phyloP scores from a whole-genome alignment of 2,888 invertebrate genomes.

The Branchipolynoe longqiensis region DNA sequence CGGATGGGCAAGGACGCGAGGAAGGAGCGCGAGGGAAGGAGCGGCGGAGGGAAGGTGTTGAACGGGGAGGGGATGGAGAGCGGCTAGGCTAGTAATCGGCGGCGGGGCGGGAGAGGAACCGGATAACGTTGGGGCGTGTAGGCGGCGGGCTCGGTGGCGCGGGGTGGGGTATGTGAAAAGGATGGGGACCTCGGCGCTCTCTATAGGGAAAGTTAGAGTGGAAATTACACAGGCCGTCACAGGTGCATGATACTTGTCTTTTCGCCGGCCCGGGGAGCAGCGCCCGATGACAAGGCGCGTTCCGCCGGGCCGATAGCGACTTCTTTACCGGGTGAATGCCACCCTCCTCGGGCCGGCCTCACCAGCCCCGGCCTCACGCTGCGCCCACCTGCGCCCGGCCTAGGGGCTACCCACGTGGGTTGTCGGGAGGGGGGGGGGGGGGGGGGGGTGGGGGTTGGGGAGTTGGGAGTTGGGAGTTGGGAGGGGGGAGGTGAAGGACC shows the following conservation, averaged over 20 bases:
- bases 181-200: too few relatives aligned
- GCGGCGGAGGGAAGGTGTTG: not conserved
- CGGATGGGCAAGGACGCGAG: too few relatives aligned
- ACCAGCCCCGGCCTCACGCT: too few relatives aligned
- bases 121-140: too few relatives aligned
- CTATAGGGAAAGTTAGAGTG: conserved; percentile 15
- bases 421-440: not conserved
- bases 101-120: too few relatives aligned
- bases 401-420: too few relatives aligned
- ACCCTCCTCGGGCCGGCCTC: too few relatives aligned
- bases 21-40: too few relatives aligned
- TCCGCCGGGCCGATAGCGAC: not conserved
- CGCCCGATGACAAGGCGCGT: conserved; percentile 7
- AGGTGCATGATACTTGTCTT: conserved; percentile 34
- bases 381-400: too few relatives aligned
- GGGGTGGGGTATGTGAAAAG: too few relatives aligned
- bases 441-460: not conserved
- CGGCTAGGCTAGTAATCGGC: not conserved
- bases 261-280: conserved; percentile 21
- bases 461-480: not conserved
- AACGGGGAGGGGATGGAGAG: not conserved
- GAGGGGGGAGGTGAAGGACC: not conserved
- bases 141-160: too few relatives aligned
- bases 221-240: conserved; percentile 14
- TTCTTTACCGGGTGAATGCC: not conserved